phyloP scores from a whole-genome alignment of 2,113 vertebrate genomes.

The Corythornis vintsioides region DNA sequence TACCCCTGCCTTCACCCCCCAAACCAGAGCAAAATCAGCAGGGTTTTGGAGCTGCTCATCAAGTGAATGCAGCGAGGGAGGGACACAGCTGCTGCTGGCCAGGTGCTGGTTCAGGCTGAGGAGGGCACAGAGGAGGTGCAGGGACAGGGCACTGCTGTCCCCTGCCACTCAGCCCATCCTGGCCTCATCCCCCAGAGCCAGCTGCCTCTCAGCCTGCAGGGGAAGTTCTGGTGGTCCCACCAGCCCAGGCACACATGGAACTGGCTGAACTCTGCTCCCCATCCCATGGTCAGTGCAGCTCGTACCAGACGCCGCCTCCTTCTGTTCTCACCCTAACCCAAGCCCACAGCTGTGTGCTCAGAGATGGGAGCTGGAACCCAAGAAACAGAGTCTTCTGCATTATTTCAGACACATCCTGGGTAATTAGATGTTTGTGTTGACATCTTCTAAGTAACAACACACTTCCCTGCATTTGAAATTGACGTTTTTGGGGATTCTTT shows the following conservation, averaged over 20 bases:
- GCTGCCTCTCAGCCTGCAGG: rapidly evolving
- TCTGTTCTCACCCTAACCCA: rapidly evolving
- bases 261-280: rapidly evolving
- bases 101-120: rapidly evolving
- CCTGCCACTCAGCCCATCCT: background rate
- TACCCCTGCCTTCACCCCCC: background rate
- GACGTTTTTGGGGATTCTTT: background rate
- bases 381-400: background rate
- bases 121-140: rapidly evolving
- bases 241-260: rapidly evolving
- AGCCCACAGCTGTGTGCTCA: rapidly evolving
- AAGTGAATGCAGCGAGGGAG: rapidly evolving
- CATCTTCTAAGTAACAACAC: background rate
- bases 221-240: background rate
- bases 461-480: background rate
- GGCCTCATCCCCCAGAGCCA: rapidly evolving
- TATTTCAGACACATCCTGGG: background rate
- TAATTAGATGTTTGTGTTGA: background rate
- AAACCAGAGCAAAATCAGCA: rapidly evolving
- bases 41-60: background rate
- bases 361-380: background rate
- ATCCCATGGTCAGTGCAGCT: background rate
- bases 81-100: background rate
- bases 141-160: rapidly evolving
- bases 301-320: rapidly evolving